Base-by-base conservation (phyloP, 2,797 vertebrate genomes). In the Apogon hyalosoma region DNA sequence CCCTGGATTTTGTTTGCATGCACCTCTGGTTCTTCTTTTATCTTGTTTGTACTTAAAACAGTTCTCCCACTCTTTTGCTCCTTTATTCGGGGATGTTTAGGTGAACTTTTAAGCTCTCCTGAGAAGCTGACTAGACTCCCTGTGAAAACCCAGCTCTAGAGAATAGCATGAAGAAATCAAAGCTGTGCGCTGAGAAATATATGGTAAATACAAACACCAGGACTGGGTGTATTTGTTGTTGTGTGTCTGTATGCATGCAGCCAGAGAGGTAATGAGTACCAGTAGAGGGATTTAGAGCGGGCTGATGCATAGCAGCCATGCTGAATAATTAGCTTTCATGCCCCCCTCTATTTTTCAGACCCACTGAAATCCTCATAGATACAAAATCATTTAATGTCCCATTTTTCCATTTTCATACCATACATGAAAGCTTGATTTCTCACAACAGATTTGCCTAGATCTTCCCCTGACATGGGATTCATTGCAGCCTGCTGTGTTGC, bases 1-100 rank as follows among this genome's bases (percentile, higher is more conserved):
- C 36, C 52, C 49, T 12, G 28, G 48, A 59, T 72, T 69, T 14
- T 76, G 65, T 78, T 73, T 73, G 36, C 58, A 50, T 72, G 59
- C 64, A 64, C 75, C 69, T 49, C 13, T 56, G 47, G 60, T 38
- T 47, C 51, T 56, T 55, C 61, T 55, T 43, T 80, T 82, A 80
- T 79, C 61, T 69, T 70, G 61, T 84, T 75, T 82, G 67, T 63
- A 48, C 70, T 76, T 68, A 38, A 67, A 70, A 28, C 76, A 60
- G 16, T 79, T 62, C 77, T 72, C 62, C 9, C 64, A 77, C 53
- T 78, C 57, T 69, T 58, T 12, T 57, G 59, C 21, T 72, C 49
- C 58, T 88, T 84, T 63, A 58, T 83, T 82, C 73, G 33, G 58
- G 69, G 75, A 63, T 83, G 80, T 83, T 87, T 83, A 76, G 62